These are phyloP conservation scores for Tinamus guttatus DNA, from an alignment of 2,113 vertebrate species.

Conservation along the genomic window DNA sequence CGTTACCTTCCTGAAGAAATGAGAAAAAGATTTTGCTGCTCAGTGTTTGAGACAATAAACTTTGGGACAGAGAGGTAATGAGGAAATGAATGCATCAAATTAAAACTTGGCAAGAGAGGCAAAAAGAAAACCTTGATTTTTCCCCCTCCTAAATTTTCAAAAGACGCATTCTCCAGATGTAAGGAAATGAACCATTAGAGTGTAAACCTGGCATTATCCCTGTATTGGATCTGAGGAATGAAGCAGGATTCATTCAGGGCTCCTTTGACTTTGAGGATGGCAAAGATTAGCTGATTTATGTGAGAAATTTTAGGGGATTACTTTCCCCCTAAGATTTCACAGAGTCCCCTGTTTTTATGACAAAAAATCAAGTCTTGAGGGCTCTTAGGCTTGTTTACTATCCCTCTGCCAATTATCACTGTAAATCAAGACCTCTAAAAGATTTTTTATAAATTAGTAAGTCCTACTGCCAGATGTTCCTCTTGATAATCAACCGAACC, in stretches of 20 bases:
- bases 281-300: conserved; percentile 4
- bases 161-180: conserved; percentile 20
- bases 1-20: background rate
- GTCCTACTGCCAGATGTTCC: background rate
- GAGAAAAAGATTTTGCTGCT: background rate
- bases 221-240: background rate
- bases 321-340: background rate
- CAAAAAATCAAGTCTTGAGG: background rate
- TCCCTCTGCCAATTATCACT: background rate
- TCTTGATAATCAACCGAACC: background rate
- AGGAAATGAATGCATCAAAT: conserved; percentile 27
- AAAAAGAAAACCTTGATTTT: background rate
- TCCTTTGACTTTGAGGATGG: background rate
- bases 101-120: background rate
- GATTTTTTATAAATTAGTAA: background rate
- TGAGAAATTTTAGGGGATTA: background rate
- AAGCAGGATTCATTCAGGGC: background rate
- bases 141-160: background rate
- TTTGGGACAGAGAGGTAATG: background rate
- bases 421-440: background rate
- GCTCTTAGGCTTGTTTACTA: background rate
- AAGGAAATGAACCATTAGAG: conserved; percentile 38
- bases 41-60: background rate
- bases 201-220: conserved; percentile 8
- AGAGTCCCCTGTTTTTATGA: background rate